Conservation (phyloP, 2,113 vertebrate species). For the Nothobranchius kuhntae region DNA sequence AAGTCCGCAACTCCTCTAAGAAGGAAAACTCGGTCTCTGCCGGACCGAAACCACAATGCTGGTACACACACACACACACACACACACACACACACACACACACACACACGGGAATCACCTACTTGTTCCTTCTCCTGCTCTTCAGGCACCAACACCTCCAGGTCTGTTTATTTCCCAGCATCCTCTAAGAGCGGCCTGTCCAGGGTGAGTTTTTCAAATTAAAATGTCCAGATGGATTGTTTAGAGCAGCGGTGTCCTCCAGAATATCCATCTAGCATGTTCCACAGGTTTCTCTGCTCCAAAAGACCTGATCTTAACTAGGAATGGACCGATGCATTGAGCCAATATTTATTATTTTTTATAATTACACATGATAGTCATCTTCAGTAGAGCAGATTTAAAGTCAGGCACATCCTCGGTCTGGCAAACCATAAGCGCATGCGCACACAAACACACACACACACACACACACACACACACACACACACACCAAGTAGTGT, state of each 20-base stretch:
- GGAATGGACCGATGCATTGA: too few relatives aligned
- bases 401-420: too few relatives aligned
- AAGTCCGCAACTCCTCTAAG: constrained; percentile 79
- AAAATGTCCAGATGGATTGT: fast-evolving
- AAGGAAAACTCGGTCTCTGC: constrained; percentile 91
- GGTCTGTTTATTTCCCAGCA: constrained; percentile 79
- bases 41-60: constrained; percentile 68
- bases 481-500: too few relatives aligned
- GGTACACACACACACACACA: constrained; percentile 18
- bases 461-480: too few relatives aligned
- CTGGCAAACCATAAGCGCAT: too few relatives aligned
- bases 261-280: too few relatives aligned
- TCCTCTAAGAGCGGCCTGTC: constrained; percentile 80
- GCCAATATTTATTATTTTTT: too few relatives aligned
- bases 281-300: too few relatives aligned
- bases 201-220: constrained; percentile 77
- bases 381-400: too few relatives aligned
- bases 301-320: too few relatives aligned
- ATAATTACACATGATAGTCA: too few relatives aligned
- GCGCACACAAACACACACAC: too few relatives aligned
- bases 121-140: not conserved
- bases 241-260: not conserved
- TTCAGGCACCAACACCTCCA: constrained; percentile 76
- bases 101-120: not conserved
- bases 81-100: constrained; percentile 16